Evolutionary conservation across 2,113 vertebrate genomes (phyloP).

Genomic region (Plestiodon gilberti): DNA sequence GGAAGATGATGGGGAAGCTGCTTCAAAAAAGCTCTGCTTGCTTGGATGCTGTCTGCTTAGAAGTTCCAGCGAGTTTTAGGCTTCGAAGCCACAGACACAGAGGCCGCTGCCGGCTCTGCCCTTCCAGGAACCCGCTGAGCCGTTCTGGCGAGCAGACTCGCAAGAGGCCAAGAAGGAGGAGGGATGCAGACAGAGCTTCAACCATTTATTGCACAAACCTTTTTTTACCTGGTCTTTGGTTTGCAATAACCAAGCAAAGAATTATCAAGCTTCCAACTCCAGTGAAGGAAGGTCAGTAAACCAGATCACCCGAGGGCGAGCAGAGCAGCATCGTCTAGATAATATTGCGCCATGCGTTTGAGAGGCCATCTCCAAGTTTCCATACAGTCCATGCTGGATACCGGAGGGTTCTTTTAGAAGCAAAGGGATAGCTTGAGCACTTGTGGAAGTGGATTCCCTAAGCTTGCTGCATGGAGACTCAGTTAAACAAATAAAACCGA

Average conservation of each 20-base stretch:
- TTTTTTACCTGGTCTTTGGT: neutral
- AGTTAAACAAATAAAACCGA: neutral
- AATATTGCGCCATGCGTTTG: neutral
- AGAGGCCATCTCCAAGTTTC: neutral
- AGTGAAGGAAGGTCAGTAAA: too few species aligned
- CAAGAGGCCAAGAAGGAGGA: neutral
- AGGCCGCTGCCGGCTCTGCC: neutral
- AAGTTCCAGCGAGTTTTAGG: neutral
- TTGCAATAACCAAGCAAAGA: neutral
- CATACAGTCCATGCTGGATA: neutral
- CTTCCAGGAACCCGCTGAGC: neutral
- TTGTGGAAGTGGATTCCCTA: neutral
- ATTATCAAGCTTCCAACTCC: neutral
- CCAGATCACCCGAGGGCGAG: neutral
- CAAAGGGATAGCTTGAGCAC: neutral
- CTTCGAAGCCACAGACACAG: neutral
- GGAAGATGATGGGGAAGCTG: too few species aligned
- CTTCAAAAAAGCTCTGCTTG: too few species aligned
- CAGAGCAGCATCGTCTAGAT: neutral
- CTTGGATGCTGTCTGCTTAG: neutral
- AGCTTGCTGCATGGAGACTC: accelerated
- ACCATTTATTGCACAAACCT: neutral
- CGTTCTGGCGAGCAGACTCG: neutral
- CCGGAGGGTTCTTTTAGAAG: neutral
- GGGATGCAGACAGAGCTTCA: neutral